phyloP scores from a whole-genome alignment of 2,113 vertebrate species.

The Barbus barbus region DNA sequence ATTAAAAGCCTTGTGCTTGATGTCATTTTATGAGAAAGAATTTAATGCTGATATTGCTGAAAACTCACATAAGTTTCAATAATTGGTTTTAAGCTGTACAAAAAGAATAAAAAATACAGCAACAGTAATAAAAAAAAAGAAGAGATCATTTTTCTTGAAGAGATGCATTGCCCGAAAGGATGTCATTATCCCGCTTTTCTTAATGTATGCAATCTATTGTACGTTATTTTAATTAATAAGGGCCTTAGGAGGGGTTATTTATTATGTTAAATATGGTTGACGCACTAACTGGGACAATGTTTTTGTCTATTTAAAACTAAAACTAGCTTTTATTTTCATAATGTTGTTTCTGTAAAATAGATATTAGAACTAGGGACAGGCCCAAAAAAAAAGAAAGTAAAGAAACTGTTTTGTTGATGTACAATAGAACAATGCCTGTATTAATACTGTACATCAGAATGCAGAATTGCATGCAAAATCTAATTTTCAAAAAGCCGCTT shows the following conservation, averaged over 20 bases:
- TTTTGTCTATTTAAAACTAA: too few relatives aligned
- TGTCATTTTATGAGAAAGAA: not conserved
- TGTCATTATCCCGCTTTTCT: not conserved
- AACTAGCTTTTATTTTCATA: too few relatives aligned
- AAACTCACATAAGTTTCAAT: not conserved
- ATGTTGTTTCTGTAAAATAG: too few relatives aligned
- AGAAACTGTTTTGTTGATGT: too few relatives aligned
- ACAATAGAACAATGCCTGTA: too few relatives aligned
- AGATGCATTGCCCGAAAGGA: not conserved
- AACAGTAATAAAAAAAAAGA: not conserved
- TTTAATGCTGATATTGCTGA: not conserved
- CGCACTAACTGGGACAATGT: not conserved
- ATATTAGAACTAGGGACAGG: too few relatives aligned
- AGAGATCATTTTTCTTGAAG: not conserved
- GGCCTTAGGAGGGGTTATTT: not conserved
- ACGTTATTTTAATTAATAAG: not conserved
- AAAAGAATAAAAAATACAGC: not conserved
- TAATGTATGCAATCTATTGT: not conserved
- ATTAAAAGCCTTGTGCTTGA: not conserved
- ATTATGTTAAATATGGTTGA: not conserved
- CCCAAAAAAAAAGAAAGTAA: too few relatives aligned
- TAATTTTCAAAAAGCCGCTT: too few relatives aligned
- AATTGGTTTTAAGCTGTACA: not conserved
- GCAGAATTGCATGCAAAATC: too few relatives aligned
- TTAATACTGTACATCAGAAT: too few relatives aligned